These are phyloP conservation scores for Ormyrus thymus DNA, from an alignment of 2,888 invertebrate genomes.

Conservation along the genomic window DNA sequence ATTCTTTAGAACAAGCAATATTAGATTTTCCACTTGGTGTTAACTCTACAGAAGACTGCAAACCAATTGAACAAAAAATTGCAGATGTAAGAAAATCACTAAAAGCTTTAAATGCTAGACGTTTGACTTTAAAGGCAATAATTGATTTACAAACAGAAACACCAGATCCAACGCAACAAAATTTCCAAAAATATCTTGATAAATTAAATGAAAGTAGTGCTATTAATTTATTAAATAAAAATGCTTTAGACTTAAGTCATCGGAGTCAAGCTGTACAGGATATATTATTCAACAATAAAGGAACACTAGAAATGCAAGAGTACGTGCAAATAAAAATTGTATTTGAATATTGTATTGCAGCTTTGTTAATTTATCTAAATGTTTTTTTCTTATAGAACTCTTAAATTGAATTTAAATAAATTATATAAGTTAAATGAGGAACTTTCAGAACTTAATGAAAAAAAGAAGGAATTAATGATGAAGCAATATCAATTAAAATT, in stretches of 20 bases:
- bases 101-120: constrained; percentile 57
- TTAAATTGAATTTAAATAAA: constrained; percentile 52
- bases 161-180: neutral
- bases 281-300: constrained; percentile 54
- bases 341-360: neutral
- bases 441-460: constrained; percentile 48
- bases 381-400: constrained; percentile 56
- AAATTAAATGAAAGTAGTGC: constrained; percentile 54
- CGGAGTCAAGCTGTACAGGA: constrained; percentile 58
- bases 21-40: constrained; percentile 61
- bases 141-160: constrained; percentile 34
- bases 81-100: constrained; percentile 51
- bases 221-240: constrained; percentile 52
- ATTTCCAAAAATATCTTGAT: constrained; percentile 31
- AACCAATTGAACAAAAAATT: constrained; percentile 61
- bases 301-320: constrained; percentile 52
- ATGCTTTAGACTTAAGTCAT: constrained; percentile 56
- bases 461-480: constrained; percentile 51
- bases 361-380: constrained; percentile 7
- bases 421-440: constrained; percentile 59
- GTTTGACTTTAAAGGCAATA: constrained; percentile 57
- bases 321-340: constrained; percentile 43
- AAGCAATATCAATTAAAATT: constrained; percentile 58
- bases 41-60: constrained; percentile 59
- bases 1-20: constrained; percentile 48